Evolutionary conservation across 2,113 vertebrate genomes (phyloP).

Genomic region (Tylochromis polylepis): DNA sequence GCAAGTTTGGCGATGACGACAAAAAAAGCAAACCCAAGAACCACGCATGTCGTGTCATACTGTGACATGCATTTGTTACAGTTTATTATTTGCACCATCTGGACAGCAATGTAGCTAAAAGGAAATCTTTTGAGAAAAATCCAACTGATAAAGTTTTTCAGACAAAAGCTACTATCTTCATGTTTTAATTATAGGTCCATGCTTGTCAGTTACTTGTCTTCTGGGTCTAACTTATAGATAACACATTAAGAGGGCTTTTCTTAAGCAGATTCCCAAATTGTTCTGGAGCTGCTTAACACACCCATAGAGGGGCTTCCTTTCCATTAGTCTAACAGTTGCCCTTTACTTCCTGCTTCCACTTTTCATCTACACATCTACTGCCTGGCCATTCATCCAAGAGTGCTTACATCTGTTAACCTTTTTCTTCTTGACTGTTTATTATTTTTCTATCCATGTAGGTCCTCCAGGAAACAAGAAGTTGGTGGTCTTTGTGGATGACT

Average conservation of each 20-base stretch:
- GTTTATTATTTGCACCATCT: not conserved
- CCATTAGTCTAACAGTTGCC: not conserved
- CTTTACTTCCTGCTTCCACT: not conserved
- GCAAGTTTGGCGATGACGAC: not conserved
- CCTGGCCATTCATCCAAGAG: accelerated
- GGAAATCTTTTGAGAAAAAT: not conserved
- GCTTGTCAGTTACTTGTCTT: not conserved
- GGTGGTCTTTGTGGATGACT: slow-evolving; percentile 83
- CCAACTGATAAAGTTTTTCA: not conserved
- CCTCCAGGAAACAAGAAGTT: slow-evolving; percentile 78
- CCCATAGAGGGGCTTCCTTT: not conserved
- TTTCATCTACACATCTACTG: not conserved
- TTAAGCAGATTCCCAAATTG: not conserved
- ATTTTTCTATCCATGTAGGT: slow-evolving; percentile 46
- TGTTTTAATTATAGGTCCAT: not conserved
- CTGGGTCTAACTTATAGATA: not conserved
- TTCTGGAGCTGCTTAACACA: not conserved
- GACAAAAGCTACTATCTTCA: not conserved
- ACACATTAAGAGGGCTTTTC: not conserved
- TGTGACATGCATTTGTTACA: not conserved
- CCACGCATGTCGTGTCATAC: not conserved
- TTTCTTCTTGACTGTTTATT: accelerated
- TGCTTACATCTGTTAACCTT: not conserved
- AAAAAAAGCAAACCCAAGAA: not conserved
- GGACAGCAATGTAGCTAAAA: not conserved